These are phyloP conservation scores for Cynocephalus volans DNA, from an alignment of 2,113 vertebrate genomes.

Conservation along the genomic window DNA sequence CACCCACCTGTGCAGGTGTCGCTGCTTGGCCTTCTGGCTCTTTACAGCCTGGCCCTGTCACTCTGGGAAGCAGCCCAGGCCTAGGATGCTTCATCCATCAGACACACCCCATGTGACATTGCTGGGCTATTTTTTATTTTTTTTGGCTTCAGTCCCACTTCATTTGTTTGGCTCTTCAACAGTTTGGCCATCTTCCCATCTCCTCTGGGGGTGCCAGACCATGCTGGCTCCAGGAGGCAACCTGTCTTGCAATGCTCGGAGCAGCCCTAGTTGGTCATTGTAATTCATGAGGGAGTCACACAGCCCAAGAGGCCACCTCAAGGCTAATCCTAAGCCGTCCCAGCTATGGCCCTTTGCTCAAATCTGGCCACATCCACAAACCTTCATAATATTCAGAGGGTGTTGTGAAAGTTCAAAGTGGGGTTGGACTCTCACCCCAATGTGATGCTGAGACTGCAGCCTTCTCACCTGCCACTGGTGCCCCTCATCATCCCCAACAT, in stretches of 20 bases:
- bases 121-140: not conserved
- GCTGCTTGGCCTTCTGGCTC: not conserved
- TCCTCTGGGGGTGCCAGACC: not conserved
- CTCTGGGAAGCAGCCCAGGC: too few species aligned
- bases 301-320: not conserved
- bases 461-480: too few species aligned
- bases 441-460: too few species aligned
- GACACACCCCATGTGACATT: not conserved
- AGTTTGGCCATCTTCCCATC: not conserved
- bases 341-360: not conserved
- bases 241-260: not conserved
- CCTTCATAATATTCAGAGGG: not conserved
- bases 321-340: too few species aligned
- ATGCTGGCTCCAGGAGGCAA: not conserved
- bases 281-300: not conserved
- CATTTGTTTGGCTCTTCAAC: not conserved
- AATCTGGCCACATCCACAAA: too few species aligned
- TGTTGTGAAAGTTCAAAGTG: not conserved
- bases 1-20: not conserved
- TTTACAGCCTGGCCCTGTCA: too few species aligned
- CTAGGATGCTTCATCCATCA: fast-evolving
- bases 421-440: too few species aligned
- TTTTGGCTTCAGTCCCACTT: not conserved
- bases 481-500: too few species aligned
- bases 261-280: not conserved